Evolutionary conservation across 2,888 invertebrate genomes (phyloP).

Genomic region (Strigamia transsilvanica): DNA sequence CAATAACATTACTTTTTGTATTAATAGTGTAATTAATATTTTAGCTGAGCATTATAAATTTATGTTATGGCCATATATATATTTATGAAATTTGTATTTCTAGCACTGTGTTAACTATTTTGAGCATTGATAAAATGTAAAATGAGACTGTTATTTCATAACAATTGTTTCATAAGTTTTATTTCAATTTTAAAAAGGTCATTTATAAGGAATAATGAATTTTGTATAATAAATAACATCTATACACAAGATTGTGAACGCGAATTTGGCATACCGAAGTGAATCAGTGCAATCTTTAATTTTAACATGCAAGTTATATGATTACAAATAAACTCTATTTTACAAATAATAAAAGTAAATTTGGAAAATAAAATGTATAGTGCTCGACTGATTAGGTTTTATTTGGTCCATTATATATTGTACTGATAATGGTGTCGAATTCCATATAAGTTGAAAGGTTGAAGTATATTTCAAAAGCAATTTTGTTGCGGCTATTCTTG

Average conservation of each 20-base stretch:
- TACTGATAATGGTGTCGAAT: conserved; percentile 13
- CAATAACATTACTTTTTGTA: too few relatives aligned
- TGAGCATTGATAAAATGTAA: background rate
- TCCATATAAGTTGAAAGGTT: background rate
- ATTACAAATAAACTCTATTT: background rate
- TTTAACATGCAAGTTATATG: background rate
- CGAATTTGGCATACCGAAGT: conserved; percentile 31
- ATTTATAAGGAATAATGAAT: conserved; percentile 17
- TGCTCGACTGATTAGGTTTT: conserved; percentile 23
- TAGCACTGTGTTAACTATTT: background rate
- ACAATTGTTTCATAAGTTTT: conserved; percentile 27
- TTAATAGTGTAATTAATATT: too few relatives aligned
- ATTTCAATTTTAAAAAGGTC: conserved; percentile 10
- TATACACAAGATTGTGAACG: conserved; percentile 33
- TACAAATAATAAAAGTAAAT: background rate
- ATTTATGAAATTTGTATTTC: too few relatives aligned
- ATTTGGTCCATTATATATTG: background rate
- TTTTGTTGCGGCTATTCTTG: background rate
- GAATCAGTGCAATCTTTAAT: conserved; percentile 19
- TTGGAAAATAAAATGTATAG: background rate
- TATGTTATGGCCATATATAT: too few relatives aligned
- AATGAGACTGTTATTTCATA: conserved; percentile 27
- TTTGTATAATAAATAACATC: conserved; percentile 37
- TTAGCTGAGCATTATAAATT: too few relatives aligned
- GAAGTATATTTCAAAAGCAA: background rate